phyloP scores from a whole-genome alignment of 2,797 vertebrate genomes.

The Luscinia luscinia region DNA sequence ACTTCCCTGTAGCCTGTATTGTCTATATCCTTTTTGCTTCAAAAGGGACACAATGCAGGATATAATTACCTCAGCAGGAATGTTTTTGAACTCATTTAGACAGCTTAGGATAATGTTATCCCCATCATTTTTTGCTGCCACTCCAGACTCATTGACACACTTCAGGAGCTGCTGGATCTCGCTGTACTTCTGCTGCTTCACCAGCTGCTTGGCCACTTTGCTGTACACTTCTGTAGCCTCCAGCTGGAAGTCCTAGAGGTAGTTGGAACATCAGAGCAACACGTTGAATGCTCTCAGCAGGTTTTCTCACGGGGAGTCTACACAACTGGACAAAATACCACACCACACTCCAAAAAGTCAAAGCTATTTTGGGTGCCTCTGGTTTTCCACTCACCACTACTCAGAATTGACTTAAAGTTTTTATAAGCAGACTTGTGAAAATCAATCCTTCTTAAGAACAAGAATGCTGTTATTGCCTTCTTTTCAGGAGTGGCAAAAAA shows the following conservation, averaged over 20 bases:
- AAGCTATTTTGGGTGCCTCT: not conserved
- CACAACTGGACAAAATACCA: not conserved
- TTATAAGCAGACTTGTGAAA: not conserved
- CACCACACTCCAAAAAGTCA: not conserved
- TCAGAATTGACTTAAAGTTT: not conserved
- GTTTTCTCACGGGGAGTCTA: not conserved
- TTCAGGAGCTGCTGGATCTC: conserved; percentile 92
- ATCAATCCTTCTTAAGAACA: not conserved
- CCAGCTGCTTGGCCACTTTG: conserved; percentile 86
- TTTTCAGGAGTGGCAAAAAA: not conserved
- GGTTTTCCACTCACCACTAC: not conserved
- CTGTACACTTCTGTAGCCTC: conserved; percentile 89
- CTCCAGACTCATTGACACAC: conserved; percentile 93
- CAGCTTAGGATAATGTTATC: conserved; percentile 92
- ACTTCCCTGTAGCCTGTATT: not conserved
- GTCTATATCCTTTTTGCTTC: not conserved
- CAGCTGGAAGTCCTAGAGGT: conserved; percentile 92
- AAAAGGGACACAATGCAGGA: not conserved
- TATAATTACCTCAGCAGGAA: conserved; percentile 83
- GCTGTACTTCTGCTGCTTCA: conserved; percentile 84
- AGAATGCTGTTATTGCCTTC: not conserved
- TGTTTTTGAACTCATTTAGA: conserved; percentile 84
- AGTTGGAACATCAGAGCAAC: not conserved
- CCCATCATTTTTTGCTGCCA: conserved; percentile 89
- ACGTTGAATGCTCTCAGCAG: not conserved